phyloP scores from a whole-genome alignment of 1,140 invertebrate genomes.

The Aphis gossypii region DNA sequence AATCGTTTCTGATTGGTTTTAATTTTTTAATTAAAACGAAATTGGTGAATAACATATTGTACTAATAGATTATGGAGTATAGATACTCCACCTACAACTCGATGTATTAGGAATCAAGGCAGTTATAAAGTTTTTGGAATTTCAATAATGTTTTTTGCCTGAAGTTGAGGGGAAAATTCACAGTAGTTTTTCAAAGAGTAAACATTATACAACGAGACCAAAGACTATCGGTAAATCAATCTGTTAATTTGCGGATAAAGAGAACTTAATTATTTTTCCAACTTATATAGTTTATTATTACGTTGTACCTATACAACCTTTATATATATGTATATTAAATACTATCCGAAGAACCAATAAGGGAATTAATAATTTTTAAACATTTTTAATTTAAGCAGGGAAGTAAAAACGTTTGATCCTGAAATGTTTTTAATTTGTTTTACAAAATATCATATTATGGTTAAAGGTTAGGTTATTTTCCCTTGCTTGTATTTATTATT shows the following conservation, averaged over 20 bases:
- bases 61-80: too few relatives aligned
- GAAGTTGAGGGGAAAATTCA: neutral
- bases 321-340: neutral
- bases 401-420: constrained; percentile 6
- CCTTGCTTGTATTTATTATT: neutral
- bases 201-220: neutral
- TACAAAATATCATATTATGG: neutral
- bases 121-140: constrained; percentile 29
- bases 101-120: neutral
- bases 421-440: neutral
- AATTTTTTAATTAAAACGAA: neutral
- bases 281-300: neutral
- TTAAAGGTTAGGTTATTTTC: neutral
- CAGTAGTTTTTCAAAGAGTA: neutral
- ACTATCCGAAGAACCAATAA: neutral
- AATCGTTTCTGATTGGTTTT: neutral
- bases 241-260: neutral
- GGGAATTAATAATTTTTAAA: neutral
- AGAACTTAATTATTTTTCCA: neutral
- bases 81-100: neutral
- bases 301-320: neutral
- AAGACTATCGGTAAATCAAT: neutral
- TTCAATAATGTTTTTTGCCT: neutral
- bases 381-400: neutral
- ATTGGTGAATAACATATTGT: neutral